Conservation (phyloP, 2,797 vertebrate species). For the Champsocephalus gunnari region DNA sequence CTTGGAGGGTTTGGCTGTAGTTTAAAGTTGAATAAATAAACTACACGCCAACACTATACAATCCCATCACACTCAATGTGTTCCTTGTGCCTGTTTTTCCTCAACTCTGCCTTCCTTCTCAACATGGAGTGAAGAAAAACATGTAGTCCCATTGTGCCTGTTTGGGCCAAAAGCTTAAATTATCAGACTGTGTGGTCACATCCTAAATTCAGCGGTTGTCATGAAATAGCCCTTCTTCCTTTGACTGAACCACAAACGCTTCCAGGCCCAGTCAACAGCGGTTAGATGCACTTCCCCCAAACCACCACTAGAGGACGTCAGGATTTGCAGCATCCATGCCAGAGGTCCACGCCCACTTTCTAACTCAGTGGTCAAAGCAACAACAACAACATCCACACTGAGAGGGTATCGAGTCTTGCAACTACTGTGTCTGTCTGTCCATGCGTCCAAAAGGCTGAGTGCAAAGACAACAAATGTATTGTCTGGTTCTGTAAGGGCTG, state of each 20-base stretch:
- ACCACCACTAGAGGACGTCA: conserved; percentile 70
- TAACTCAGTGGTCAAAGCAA: conserved; percentile 57
- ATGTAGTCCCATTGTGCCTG: conserved; percentile 20
- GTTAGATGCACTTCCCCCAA: conserved; percentile 30
- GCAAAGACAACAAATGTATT: conserved; percentile 31
- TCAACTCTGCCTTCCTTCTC: conserved; percentile 7
- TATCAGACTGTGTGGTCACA: conserved; percentile 43
- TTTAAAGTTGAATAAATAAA: conserved; percentile 45
- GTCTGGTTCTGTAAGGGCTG: conserved; percentile 33
- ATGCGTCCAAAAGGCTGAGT: conserved; percentile 34
- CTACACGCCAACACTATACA: not conserved
- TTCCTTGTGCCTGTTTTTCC: conserved; percentile 25
- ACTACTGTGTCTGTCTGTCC: conserved; percentile 35
- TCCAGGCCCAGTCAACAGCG: conserved; percentile 36
- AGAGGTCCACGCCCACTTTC: conserved; percentile 67
- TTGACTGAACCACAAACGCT: conserved; percentile 53
- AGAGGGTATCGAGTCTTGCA: conserved; percentile 50
- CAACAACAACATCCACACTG: conserved; percentile 59
- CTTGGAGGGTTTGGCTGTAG: conserved; percentile 22
- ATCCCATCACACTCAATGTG: conserved; percentile 20
- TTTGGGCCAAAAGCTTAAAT: conserved; percentile 37
- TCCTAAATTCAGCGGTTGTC: conserved; percentile 46
- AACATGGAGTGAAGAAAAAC: conserved; percentile 21
- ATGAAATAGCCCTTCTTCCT: conserved; percentile 39
- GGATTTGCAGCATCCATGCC: conserved; percentile 60